Evolutionary conservation across 2,113 vertebrate species (phyloP).

Genomic region (Propithecus coquereli): DNA sequence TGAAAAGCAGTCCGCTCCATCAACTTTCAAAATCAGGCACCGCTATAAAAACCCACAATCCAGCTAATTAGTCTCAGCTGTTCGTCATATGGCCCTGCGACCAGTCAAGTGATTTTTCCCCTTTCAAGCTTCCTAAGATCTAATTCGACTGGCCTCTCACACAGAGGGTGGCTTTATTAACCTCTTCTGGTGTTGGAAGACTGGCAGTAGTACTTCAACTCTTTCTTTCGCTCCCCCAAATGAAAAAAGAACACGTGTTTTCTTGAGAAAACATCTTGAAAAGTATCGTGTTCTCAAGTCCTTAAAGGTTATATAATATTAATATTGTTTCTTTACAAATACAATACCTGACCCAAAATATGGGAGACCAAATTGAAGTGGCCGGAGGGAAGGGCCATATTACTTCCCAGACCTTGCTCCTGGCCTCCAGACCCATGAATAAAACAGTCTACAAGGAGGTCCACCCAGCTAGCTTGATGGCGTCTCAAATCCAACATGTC

Average conservation of each 20-base stretch:
- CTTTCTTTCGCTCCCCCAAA: not conserved
- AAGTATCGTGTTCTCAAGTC: not conserved
- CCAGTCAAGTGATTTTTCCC: constrained; percentile 82
- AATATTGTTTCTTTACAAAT: not conserved
- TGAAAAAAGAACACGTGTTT: not conserved
- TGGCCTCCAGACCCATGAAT: not conserved
- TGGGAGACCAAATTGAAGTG: not conserved
- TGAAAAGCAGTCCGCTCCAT: not conserved
- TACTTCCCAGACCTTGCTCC: not conserved
- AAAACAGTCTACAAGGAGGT: not conserved
- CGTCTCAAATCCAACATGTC: not conserved
- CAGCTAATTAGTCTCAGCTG: constrained; percentile 90
- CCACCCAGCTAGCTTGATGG: not conserved
- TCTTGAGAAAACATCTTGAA: not conserved
- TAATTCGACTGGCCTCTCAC: not conserved
- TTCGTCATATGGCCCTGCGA: constrained; percentile 84
- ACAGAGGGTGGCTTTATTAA: not conserved
- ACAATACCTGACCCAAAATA: not conserved
- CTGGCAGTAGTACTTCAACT: not conserved
- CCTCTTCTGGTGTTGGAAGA: not conserved
- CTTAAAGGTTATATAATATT: not conserved
- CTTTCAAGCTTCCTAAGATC: not conserved
- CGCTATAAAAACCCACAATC: constrained; percentile 66
- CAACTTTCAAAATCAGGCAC: constrained; percentile 50
- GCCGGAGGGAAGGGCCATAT: not conserved